Percentiles rank a stretch among this genome's conserved stretches.
Conservation (phyloP, 2,113 vertebrate genomes). For the Columba livia region DNA sequence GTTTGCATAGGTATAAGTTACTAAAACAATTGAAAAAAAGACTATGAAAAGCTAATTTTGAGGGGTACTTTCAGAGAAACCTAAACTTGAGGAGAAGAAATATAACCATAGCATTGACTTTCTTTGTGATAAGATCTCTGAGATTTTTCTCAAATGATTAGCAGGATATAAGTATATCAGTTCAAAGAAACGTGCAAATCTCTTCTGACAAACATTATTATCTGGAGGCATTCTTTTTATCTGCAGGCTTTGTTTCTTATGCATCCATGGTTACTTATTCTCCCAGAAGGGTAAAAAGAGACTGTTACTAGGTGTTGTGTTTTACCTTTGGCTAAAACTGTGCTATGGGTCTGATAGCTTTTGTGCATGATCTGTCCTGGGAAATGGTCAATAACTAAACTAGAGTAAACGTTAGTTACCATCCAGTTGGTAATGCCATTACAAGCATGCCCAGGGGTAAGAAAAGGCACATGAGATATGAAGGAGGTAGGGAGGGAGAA, state of each 20-base stretch:
- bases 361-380: conserved; percentile 10
- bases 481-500: background rate
- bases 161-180: conserved; percentile 8
- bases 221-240: background rate
- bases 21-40: background rate
- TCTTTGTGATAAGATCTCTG: background rate
- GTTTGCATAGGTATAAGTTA: background rate
- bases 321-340: conserved; percentile 12
- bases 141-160: conserved; percentile 46
- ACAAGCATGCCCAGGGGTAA: background rate
- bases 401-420: conserved; percentile 39
- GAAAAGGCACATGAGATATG: background rate
- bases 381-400: conserved; percentile 30
- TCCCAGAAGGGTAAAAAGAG: background rate
- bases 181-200: conserved; percentile 41
- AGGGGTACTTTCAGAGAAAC: background rate
- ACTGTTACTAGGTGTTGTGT: background rate
- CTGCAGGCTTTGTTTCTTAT: conserved; percentile 3
- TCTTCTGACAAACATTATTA: background rate
- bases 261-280: background rate
- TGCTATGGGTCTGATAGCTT: background rate
- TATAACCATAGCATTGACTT: background rate
- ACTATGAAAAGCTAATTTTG: background rate
- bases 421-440: background rate
- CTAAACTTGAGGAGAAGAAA: background rate